Evolutionary conservation across 2,797 vertebrate species (phyloP).

Genomic region (Onychomys torridus): DNA sequence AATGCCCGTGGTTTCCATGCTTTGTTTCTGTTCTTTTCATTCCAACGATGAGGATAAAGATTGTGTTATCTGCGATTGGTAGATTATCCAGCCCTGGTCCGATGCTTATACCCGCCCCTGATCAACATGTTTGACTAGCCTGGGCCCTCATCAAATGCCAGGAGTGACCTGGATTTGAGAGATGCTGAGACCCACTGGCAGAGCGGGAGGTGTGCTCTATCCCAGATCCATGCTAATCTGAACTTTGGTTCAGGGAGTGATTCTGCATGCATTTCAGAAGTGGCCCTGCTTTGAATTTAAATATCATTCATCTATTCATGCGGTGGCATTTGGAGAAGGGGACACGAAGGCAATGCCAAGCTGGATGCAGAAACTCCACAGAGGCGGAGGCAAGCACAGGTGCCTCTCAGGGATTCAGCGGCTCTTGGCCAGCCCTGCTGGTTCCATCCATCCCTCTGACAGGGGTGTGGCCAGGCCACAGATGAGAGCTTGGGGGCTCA

Average conservation of each 20-base stretch:
- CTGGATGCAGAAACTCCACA: neutral
- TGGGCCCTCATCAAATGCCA: neutral
- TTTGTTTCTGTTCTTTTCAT: no score
- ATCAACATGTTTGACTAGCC: rapidly evolving
- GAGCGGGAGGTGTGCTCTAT: neutral
- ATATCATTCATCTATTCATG: neutral
- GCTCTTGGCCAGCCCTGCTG: neutral
- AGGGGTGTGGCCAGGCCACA: neutral
- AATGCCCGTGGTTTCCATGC: rapidly evolving
- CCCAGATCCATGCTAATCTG: neutral
- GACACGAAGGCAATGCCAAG: rapidly evolving
- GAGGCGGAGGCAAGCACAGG: neutral
- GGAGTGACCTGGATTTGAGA: rapidly evolving
- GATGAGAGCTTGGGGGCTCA: neutral
- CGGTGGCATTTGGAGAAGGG: slow-evolving; percentile 4
- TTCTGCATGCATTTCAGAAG: neutral
- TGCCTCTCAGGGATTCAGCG: no score
- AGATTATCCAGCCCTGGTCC: rapidly evolving
- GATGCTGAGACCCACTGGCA: rapidly evolving
- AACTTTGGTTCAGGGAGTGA: neutral
- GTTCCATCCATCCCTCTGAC: rapidly evolving
- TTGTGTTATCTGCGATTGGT: rapidly evolving
- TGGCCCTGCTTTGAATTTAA: neutral
- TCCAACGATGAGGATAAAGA: rapidly evolving
- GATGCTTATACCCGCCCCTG: rapidly evolving